These are phyloP conservation scores for Amphiprion percula DNA, from an alignment of 2,113 vertebrate species.

Conservation along the genomic window DNA sequence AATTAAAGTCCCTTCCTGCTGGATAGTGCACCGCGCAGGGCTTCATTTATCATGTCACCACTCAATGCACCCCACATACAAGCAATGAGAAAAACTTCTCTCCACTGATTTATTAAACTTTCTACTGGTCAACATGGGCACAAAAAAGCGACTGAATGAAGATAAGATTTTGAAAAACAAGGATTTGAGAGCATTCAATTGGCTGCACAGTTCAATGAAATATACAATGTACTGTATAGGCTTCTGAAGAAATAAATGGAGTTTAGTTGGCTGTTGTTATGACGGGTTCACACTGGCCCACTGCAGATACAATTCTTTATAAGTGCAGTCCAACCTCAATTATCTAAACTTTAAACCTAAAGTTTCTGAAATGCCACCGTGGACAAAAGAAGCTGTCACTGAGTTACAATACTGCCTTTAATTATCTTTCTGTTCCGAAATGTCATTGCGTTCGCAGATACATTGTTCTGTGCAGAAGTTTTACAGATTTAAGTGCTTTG, in stretches of 20 bases:
- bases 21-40: background rate
- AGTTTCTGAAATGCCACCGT: slow-evolving; percentile 23
- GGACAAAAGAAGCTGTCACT: slow-evolving; percentile 4
- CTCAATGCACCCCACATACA: slow-evolving; percentile 13
- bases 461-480: background rate
- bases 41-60: slow-evolving; percentile 49
- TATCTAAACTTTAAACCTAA: slow-evolving; percentile 23
- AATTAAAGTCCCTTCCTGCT: slow-evolving; percentile 24
- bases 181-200: background rate
- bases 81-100: slow-evolving; percentile 15
- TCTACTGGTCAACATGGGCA: slow-evolving; percentile 6
- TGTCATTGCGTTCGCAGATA: slow-evolving; percentile 2
- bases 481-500: background rate
- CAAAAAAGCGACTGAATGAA: background rate
- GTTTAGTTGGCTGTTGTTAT: background rate
- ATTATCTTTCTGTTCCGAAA: slow-evolving; percentile 9
- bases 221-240: too few relatives aligned
- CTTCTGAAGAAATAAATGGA: background rate
- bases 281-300: background rate
- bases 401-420: background rate
- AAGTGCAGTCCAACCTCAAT: slow-evolving; percentile 14
- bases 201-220: background rate
- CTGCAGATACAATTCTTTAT: slow-evolving; percentile 11
- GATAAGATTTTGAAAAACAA: background rate
- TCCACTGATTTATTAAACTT: slow-evolving; percentile 21